A percentile compares a stretch with the other conserved stretches of the same genome.
Evolutionary conservation across 2,888 invertebrate genomes (phyloP).

Genomic region (Neoaliturus tenellus): DNA sequence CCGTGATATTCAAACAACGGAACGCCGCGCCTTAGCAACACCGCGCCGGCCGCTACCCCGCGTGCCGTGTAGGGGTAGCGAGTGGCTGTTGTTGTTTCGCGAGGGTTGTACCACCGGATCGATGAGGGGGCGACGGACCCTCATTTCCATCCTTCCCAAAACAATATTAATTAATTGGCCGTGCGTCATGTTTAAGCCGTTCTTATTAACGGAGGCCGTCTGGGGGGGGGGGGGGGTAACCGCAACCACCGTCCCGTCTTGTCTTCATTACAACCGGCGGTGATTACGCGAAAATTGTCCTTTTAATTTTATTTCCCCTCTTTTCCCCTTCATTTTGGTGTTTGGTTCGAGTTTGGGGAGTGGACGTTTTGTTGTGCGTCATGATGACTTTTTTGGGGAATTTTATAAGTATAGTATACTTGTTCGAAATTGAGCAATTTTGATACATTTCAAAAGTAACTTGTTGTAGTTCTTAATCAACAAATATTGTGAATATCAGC

Average conservation of each 20-base stretch:
- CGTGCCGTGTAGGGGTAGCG: background rate
- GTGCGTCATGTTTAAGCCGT: constrained; percentile 54
- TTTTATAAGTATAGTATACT: too few species aligned
- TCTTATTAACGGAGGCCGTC: constrained; percentile 36
- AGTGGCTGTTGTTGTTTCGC: constrained; percentile 20
- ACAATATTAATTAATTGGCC: constrained; percentile 54
- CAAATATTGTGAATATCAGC: too few species aligned
- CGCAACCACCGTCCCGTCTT: constrained; percentile 35
- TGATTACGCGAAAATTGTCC: constrained; percentile 28
- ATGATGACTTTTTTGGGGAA: too few species aligned
- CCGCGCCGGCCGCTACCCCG: background rate
- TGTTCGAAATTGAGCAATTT: too few species aligned
- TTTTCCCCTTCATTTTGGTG: background rate
- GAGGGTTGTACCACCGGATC: background rate
- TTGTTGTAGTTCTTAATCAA: too few species aligned
- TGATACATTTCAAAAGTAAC: too few species aligned
- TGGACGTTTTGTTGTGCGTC: too few species aligned
- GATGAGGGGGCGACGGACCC: constrained; percentile 10
- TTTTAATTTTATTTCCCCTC: background rate
- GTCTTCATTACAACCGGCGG: constrained; percentile 31
- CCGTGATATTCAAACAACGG: too few species aligned
- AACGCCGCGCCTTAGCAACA: too few species aligned
- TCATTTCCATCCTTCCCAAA: constrained; percentile 37
- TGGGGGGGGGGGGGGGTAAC: background rate
- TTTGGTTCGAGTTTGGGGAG: background rate